Evolutionary conservation across 2,888 invertebrate species (phyloP).

Genomic region (Criorhina ranunculi): DNA sequence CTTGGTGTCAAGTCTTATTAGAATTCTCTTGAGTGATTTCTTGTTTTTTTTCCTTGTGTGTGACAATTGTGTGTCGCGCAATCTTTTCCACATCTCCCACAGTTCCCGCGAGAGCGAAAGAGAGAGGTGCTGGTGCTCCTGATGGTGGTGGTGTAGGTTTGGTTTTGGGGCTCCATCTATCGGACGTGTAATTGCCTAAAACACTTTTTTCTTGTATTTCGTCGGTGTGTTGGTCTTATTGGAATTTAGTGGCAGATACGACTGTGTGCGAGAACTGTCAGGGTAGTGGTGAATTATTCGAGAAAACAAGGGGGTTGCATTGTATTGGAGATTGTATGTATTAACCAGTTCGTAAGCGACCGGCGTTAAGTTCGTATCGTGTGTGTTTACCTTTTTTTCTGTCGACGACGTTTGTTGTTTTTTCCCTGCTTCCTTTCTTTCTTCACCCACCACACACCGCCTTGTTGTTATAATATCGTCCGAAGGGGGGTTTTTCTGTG

Average conservation of each 20-base stretch:
- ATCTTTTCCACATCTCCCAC: slow-evolving; percentile 29
- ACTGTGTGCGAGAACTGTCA: slow-evolving; percentile 51
- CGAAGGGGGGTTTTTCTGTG: slow-evolving; percentile 34
- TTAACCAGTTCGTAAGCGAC: slow-evolving; percentile 85
- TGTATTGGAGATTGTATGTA: slow-evolving; percentile 82
- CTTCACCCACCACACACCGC: slow-evolving; percentile 20
- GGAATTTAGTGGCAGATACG: slow-evolving; percentile 64
- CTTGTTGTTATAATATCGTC: slow-evolving; percentile 41
- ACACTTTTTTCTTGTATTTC: slow-evolving; percentile 75
- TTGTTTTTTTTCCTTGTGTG: slow-evolving; percentile 55
- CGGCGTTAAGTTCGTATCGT: slow-evolving; percentile 85
- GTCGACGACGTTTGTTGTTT: slow-evolving; percentile 77
- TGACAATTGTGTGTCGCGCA: slow-evolving; percentile 61
- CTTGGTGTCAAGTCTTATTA: slow-evolving; percentile 76
- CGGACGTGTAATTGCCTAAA: slow-evolving; percentile 72
- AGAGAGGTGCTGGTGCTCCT: slow-evolving; percentile 18
- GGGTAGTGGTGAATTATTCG: slow-evolving; percentile 66
- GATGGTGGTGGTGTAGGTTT: slow-evolving; percentile 39
- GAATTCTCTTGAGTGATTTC: slow-evolving; percentile 77
- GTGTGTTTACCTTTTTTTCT: slow-evolving; percentile 78
- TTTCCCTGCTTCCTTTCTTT: slow-evolving; percentile 66
- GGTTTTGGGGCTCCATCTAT: slow-evolving; percentile 66
- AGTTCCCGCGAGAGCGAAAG: slow-evolving; percentile 15
- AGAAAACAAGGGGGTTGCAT: slow-evolving; percentile 80
- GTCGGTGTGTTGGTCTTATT: slow-evolving; percentile 73